Conservation (phyloP, 2,113 vertebrate species). For the Trachemys scripta region DNA sequence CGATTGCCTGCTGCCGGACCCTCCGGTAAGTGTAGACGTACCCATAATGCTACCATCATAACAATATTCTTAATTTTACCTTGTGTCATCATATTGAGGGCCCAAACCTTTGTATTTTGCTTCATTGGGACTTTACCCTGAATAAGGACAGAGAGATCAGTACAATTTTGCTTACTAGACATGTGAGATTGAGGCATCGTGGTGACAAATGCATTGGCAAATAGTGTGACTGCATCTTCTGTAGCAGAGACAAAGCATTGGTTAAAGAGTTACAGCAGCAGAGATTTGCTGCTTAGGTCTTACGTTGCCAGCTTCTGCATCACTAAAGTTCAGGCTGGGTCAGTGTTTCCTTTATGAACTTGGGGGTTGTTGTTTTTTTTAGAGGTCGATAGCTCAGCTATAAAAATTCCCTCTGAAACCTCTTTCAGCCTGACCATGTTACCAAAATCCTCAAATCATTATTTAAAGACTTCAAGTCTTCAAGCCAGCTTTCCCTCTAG, state of each 20-base stretch:
- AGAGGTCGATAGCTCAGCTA: neutral
- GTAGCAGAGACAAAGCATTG: neutral
- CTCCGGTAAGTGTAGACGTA: no score
- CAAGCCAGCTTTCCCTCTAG: no score
- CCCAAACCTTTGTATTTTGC: neutral
- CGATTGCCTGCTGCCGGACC: no score
- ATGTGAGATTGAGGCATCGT: neutral
- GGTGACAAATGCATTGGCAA: neutral
- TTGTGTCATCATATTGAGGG: rapidly evolving
- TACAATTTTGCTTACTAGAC: neutral
- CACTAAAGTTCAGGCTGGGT: neutral
- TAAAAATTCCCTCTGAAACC: neutral
- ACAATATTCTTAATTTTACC: neutral
- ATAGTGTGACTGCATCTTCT: neutral
- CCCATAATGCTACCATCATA: neutral
- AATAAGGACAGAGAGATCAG: rapidly evolving
- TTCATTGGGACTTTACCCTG: neutral
- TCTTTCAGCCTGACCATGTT: neutral
- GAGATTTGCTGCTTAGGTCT: neutral
- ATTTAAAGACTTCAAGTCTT: no score
- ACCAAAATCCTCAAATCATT: no score
- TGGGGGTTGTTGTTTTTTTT: neutral
- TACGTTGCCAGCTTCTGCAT: neutral
- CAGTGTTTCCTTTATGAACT: neutral
- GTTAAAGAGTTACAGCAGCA: neutral